Conservation (phyloP, 2,797 vertebrate species). For the Pithecia hirsuta region DNA sequence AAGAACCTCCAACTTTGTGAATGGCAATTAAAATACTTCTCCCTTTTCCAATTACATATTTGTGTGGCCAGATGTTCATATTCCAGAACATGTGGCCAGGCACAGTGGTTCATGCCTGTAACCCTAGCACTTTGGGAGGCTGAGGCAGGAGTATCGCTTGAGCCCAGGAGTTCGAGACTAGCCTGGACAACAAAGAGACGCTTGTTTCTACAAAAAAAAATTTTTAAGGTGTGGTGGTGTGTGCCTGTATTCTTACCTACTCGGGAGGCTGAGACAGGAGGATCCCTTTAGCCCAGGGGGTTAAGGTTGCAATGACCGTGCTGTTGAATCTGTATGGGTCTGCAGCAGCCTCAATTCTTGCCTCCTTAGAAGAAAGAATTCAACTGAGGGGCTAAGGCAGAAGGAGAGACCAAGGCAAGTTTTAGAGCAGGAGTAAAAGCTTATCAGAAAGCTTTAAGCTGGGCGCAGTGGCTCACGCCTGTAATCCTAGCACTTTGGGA, state of each 20-base stretch:
- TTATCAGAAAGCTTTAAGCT: too few relatives aligned
- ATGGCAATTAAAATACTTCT: background rate
- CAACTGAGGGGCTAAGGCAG: background rate
- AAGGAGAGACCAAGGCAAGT: background rate
- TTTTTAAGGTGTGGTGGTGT: rapidly evolving
- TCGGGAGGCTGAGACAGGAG: background rate
- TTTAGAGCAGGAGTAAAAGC: background rate
- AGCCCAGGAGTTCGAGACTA: background rate
- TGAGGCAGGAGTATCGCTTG: background rate
- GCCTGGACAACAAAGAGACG: too few relatives aligned
- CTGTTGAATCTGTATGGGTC: background rate
- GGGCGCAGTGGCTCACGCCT: too few relatives aligned
- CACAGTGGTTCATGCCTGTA: background rate
- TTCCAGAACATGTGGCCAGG: too few relatives aligned
- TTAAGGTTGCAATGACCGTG: background rate
- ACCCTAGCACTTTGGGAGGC: background rate
- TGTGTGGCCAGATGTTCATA: background rate
- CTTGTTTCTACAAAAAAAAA: background rate
- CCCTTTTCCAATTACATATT: background rate
- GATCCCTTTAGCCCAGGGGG: background rate
- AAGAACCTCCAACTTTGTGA: background rate
- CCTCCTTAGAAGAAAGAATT: background rate
- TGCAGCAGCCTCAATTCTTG: background rate
- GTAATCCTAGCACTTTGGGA: too few relatives aligned
- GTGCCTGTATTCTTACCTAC: background rate